Evolutionary conservation across 2,888 invertebrate species (phyloP), one percentile per base, ranked within the genome.

Genomic region (Cyaniris semiargus): DNA sequence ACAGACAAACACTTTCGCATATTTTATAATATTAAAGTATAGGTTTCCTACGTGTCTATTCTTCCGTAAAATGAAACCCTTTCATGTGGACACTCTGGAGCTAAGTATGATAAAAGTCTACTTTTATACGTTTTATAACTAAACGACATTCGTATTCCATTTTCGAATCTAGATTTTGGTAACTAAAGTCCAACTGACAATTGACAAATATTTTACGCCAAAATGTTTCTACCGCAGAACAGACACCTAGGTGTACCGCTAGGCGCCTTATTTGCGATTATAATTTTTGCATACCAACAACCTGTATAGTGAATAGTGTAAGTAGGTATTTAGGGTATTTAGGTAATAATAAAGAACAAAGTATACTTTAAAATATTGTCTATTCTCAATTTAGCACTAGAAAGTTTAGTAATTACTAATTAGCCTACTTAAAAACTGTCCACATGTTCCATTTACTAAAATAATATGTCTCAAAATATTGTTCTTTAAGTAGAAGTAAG

Each of bases 141-240:
- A 48, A 48, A 48, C 7, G 58, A 58, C 58, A 1, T 58, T 21
- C 58, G 21, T 58, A 8, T 58, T n/a, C 56, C n/a, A 56, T 53
- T 56, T n/a, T 58, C 1, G 10, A 27, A 15, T 66, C 23, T 27
- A 66, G 27, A 13, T 15, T 23, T 66, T 15, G 10, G 1, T 27
- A 23, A 21, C 60, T 5, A 66, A 66, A 66, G 27, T 66, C 5
- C 8, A 66, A 66, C 1, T 66, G 66, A 27, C 27, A 66, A 66
- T 27, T 66, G 66, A 27, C 27, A 66, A 66, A 66, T 66, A 66
- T 27, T 66, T 66, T 66, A 66, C 27, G 66, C 66, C 23, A 27
- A 66, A 38, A 71, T 8, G 34, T n/a, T 38, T 38, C 70, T n/a
- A 38, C 86, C 88, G 81, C 84, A 87, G 85, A 87, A 85, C 75